A percentile compares a stretch with the other conserved stretches of the same genome.
These are phyloP conservation scores for Diplodus puntazzo DNA, from an alignment of 2,797 vertebrate species.

Conservation along the genomic window DNA sequence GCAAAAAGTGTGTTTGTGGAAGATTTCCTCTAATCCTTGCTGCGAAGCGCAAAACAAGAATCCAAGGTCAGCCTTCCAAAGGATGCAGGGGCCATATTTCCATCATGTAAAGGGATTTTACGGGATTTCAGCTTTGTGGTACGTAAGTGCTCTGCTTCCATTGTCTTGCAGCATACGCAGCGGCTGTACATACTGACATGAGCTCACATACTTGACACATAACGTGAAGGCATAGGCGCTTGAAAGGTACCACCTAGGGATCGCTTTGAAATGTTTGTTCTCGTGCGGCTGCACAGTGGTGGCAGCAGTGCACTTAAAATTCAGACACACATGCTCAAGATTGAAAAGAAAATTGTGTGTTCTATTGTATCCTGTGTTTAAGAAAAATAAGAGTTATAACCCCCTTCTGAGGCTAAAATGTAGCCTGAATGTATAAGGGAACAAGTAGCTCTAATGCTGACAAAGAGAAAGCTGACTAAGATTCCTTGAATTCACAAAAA, in stretches of 20 bases:
- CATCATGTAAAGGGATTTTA: constrained; percentile 67
- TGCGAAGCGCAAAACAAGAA: constrained; percentile 75
- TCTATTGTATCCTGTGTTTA: neutral
- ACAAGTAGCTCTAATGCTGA: neutral
- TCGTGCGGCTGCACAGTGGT: neutral
- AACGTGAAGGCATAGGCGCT: neutral
- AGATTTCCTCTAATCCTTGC: constrained; percentile 85
- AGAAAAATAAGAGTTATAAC: neutral
- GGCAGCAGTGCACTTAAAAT: too few species aligned
- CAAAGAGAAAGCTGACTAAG: neutral
- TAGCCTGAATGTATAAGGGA: neutral
- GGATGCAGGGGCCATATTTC: constrained; percentile 62
- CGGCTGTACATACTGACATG: neutral
- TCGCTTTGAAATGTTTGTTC: neutral
- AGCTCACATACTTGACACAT: neutral
- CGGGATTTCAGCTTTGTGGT: constrained; percentile 33
- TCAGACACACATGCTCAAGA: neutral
- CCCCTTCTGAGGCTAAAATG: neutral
- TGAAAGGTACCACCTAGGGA: constrained; percentile 16
- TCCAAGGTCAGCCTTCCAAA: constrained; percentile 82
- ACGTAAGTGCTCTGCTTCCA: constrained; percentile 14
- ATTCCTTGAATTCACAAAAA: neutral
- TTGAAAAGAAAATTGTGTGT: neutral
- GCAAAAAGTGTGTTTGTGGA: constrained; percentile 81
- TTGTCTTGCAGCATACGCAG: constrained; percentile 28